Conservation (phyloP, 1,140 invertebrate genomes). For the Zaprionus ghesquierei region DNA sequence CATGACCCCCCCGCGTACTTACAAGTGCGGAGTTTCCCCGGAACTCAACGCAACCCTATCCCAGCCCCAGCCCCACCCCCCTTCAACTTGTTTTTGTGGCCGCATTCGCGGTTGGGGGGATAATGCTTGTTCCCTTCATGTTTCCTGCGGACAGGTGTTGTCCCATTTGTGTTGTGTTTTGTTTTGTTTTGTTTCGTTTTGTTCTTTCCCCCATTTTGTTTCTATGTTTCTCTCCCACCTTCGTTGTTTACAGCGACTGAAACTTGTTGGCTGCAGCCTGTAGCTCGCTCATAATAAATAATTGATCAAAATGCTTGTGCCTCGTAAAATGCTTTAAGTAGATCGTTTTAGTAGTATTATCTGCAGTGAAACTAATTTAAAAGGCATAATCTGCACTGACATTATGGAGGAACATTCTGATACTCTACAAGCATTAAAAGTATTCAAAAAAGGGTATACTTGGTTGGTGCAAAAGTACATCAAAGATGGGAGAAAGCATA, state of each 20-base stretch:
- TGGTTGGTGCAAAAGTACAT: too few relatives aligned
- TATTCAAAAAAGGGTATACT: too few relatives aligned
- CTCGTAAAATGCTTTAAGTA: background rate
- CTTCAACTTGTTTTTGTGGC: slow-evolving; percentile 15
- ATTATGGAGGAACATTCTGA: too few relatives aligned
- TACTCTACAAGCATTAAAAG: too few relatives aligned
- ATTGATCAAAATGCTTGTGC: background rate
- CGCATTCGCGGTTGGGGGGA: background rate
- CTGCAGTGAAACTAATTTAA: background rate
- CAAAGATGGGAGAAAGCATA: too few relatives aligned
- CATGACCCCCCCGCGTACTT: background rate
- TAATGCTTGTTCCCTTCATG: slow-evolving; percentile 15
- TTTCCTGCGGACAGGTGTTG: slow-evolving; percentile 61
- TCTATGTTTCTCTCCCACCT: background rate
- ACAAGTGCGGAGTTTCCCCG: slow-evolving; percentile 11
- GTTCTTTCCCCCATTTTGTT: background rate
- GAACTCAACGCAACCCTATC: background rate
- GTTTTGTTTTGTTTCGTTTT: background rate
- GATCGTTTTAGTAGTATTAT: background rate
- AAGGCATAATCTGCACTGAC: too few relatives aligned
- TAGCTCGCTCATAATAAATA: background rate
- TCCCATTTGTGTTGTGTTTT: slow-evolving; percentile 43
- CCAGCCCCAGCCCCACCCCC: background rate
- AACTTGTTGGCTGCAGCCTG: background rate
- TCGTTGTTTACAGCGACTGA: background rate